phyloP scores from a whole-genome alignment of 2,888 invertebrate species.

The Meliscaeva auricollis region DNA sequence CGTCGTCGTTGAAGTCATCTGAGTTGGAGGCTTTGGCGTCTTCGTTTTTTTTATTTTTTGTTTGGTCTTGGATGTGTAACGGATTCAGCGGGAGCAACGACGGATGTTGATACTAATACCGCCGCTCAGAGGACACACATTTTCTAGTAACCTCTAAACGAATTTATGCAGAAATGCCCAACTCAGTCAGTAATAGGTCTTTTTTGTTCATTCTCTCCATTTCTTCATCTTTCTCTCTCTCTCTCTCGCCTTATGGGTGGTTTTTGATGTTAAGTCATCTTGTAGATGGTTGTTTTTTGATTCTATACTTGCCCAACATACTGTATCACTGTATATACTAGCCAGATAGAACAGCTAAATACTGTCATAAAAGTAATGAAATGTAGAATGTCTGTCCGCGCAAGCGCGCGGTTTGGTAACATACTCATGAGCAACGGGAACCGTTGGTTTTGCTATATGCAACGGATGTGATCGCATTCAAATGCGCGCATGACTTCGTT shows the following conservation, averaged over 20 bases:
- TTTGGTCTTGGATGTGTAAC: slow-evolving; percentile 63
- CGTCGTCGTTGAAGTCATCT: slow-evolving; percentile 17
- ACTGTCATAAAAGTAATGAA: slow-evolving; percentile 73
- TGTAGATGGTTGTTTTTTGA: slow-evolving; percentile 68
- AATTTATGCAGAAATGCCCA: slow-evolving; percentile 54
- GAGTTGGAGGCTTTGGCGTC: background rate
- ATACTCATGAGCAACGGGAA: slow-evolving; percentile 65
- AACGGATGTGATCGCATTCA: slow-evolving; percentile 69
- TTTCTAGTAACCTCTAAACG: slow-evolving; percentile 70
- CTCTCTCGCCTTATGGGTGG: slow-evolving; percentile 22
- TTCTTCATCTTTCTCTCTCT: background rate
- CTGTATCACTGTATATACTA: slow-evolving; percentile 5
- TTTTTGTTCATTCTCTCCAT: background rate
- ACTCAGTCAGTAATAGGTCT: slow-evolving; percentile 5
- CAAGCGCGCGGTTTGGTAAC: slow-evolving; percentile 20
- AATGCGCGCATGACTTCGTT: slow-evolving; percentile 65
- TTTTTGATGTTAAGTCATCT: slow-evolving; percentile 65
- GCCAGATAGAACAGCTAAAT: slow-evolving; percentile 21
- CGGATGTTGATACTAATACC: slow-evolving; percentile 63
- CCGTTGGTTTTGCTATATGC: slow-evolving; percentile 17
- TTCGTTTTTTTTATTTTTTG: background rate
- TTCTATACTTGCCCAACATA: slow-evolving; percentile 10
- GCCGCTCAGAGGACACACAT: slow-evolving; percentile 55
- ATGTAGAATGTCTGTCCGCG: slow-evolving; percentile 67
- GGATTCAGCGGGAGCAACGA: slow-evolving; percentile 67